phyloP scores from a whole-genome alignment of 2,888 invertebrate species.

The Ichneumoninae sp. region DNA sequence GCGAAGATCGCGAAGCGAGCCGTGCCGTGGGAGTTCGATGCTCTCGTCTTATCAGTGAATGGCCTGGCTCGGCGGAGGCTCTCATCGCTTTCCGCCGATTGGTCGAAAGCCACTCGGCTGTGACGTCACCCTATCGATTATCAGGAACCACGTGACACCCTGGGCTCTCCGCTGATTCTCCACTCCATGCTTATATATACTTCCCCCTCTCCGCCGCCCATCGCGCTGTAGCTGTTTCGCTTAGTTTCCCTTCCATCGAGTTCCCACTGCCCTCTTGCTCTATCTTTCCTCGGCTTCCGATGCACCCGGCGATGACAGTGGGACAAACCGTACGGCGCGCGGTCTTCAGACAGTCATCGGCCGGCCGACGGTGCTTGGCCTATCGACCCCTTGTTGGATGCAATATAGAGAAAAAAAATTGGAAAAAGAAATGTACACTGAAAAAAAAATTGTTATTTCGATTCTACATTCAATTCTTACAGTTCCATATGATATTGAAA shows the following conservation, averaged over 20 bases:
- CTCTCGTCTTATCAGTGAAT: conserved; percentile 79
- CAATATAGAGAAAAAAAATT: too few relatives aligned
- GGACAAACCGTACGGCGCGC: neutral
- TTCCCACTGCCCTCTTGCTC: conserved; percentile 19
- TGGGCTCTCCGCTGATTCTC: conserved; percentile 35
- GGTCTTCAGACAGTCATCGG: neutral
- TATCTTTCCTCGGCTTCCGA: conserved; percentile 26
- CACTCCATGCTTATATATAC: conserved; percentile 17
- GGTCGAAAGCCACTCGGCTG: conserved; percentile 61
- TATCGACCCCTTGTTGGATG: conserved; percentile 21
- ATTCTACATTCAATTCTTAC: too few relatives aligned
- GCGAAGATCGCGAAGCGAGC: conserved; percentile 54
- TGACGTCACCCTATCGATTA: conserved; percentile 76
- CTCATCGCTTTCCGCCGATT: conserved; percentile 56
- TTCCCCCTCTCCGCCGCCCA: conserved; percentile 29
- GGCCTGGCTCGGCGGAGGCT: conserved; percentile 63
- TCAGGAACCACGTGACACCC: conserved; percentile 68
- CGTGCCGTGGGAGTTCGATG: conserved; percentile 77
- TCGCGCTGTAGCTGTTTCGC: neutral
- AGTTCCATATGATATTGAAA: too few relatives aligned
- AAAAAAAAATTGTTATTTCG: too few relatives aligned
- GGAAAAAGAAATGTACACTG: too few relatives aligned
- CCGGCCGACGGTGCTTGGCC: conserved; percentile 41
- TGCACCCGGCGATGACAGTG: conserved; percentile 8
- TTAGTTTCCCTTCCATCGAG: conserved; percentile 19